Evolutionary conservation across 2,888 invertebrate genomes (phyloP).

Genomic region (Drosophila ustulata): DNA sequence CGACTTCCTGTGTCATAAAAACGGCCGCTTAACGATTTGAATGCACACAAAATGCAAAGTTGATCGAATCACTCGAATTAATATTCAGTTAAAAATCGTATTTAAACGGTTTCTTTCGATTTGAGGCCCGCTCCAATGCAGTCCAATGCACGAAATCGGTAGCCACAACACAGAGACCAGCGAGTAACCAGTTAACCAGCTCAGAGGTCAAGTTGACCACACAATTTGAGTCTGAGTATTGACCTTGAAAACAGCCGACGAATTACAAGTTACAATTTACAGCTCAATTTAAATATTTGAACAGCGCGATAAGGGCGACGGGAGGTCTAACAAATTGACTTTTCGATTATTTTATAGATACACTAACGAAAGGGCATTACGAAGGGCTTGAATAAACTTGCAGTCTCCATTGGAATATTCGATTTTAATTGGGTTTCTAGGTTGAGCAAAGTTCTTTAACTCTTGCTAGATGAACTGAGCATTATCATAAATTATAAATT

Average conservation of each 20-base stretch:
- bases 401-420: neutral
- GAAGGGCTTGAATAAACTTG: neutral
- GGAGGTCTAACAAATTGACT: slow-evolving; percentile 46
- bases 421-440: neutral
- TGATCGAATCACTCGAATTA: slow-evolving; percentile 12
- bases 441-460: neutral
- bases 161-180: slow-evolving; percentile 6
- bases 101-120: slow-evolving; percentile 56
- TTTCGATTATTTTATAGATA: slow-evolving; percentile 11
- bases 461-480: too few species aligned
- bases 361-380: slow-evolving; percentile 1
- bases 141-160: neutral
- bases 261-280: slow-evolving; percentile 70
- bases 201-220: slow-evolving; percentile 57
- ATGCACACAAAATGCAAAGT: slow-evolving; percentile 37
- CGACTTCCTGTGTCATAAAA: slow-evolving; percentile 46
- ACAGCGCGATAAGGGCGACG: slow-evolving; percentile 17
- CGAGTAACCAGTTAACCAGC: slow-evolving; percentile 13
- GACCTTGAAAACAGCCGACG: slow-evolving; percentile 73
- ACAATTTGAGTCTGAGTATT: slow-evolving; percentile 42
- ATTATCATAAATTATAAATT: too few species aligned
- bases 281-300: slow-evolving; percentile 77
- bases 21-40: slow-evolving; percentile 16
- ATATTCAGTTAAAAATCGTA: slow-evolving; percentile 35
- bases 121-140: slow-evolving; percentile 29